phyloP scores from a whole-genome alignment of 2,113 vertebrate species.

The Corydoras sp. region DNA sequence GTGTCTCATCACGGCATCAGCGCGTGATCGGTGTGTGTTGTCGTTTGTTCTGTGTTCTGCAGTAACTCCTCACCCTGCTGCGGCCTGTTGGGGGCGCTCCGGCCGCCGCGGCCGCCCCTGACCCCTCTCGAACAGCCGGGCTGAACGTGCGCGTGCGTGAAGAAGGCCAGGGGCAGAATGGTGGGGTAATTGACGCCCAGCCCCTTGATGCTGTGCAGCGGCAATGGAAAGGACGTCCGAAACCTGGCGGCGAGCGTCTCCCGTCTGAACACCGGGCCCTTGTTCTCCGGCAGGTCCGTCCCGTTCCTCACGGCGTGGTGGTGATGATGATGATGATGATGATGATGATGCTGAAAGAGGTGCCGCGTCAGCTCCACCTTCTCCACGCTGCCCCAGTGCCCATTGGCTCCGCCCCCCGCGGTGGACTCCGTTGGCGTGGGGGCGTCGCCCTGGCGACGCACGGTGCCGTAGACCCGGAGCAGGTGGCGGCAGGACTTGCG shows the following conservation, averaged over 20 bases:
- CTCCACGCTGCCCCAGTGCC: constrained; percentile 49
- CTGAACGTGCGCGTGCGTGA: constrained; percentile 52
- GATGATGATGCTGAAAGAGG: constrained; percentile 76
- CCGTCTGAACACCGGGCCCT: constrained; percentile 33
- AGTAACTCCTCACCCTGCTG: constrained; percentile 58
- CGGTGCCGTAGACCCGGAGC: constrained; percentile 54
- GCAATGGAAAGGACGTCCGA: constrained; percentile 15
- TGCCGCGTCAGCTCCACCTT: constrained; percentile 69
- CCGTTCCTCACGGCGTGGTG: constrained; percentile 74
- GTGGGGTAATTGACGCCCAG: constrained; percentile 86
- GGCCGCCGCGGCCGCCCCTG: constrained; percentile 48
- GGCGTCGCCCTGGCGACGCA: constrained; percentile 46
- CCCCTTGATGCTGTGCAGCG: constrained; percentile 47
- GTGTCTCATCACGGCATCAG: too few species aligned
- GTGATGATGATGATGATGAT: constrained; percentile 60
- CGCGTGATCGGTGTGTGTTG: too few species aligned
- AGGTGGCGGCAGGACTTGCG: constrained; percentile 78
- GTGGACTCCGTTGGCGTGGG: constrained; percentile 56
- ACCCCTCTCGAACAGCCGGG: constrained; percentile 39
- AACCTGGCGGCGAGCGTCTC: constrained; percentile 26
- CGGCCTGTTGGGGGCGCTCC: constrained; percentile 68
- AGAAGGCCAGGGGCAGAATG: constrained; percentile 74
- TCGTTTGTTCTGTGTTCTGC: background rate
- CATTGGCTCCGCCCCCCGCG: constrained; percentile 20
- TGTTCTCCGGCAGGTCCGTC: constrained; percentile 58